These are phyloP conservation scores for Rhagium mordax DNA, from an alignment of 2,888 invertebrate species.

Conservation along the genomic window DNA sequence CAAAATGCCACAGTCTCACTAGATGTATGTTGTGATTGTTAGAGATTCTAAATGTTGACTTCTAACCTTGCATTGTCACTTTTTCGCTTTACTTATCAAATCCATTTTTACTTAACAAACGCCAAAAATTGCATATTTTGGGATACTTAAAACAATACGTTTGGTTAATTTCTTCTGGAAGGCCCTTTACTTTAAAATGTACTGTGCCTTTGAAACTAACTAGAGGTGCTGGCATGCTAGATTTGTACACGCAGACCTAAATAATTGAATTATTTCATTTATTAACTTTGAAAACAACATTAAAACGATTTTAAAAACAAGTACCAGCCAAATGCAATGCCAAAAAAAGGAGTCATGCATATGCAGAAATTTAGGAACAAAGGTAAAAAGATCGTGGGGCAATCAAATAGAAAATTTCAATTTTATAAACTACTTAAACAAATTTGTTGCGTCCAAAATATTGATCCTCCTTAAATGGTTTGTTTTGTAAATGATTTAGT, in stretches of 20 bases:
- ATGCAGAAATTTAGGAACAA: constrained; percentile 67
- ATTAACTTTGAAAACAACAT: constrained; percentile 52
- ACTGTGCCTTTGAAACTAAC: constrained; percentile 69
- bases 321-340: constrained; percentile 70
- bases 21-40: no score
- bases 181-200: constrained; percentile 59
- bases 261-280: constrained; percentile 29
- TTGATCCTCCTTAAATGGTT: neutral
- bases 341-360: constrained; percentile 69
- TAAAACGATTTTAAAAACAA: constrained; percentile 63
- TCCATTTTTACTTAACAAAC: no score
- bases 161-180: constrained; percentile 54
- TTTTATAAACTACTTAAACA: constrained; percentile 35
- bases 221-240: constrained; percentile 69
- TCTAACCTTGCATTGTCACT: no score
- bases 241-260: constrained; percentile 35
- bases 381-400: constrained; percentile 60
- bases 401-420: constrained; percentile 55
- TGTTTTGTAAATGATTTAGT: no score
- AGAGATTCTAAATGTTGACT: no score
- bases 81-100: no score
- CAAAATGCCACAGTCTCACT: no score
- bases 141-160: constrained; percentile 2
- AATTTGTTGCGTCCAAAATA: constrained; percentile 28
- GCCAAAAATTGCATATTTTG: neutral